Evolutionary conservation across 2,888 invertebrate genomes (phyloP), one percentile per base, ranked within the genome.

Genomic region (Altica lythri): DNA sequence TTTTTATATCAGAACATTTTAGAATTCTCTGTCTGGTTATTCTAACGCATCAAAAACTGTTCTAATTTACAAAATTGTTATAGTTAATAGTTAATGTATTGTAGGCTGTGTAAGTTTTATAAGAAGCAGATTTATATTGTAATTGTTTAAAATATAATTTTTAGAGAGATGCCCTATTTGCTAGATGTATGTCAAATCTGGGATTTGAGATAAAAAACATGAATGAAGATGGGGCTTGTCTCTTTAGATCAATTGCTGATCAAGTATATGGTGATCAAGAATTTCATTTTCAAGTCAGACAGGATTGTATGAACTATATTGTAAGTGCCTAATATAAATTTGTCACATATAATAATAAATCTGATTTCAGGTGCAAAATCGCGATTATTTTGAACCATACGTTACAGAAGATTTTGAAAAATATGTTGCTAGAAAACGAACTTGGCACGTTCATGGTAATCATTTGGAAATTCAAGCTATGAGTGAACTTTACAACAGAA

Each of bases 221-320:
- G 82, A 86, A 86, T 57, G 90, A 92, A 73, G 93, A 94, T 77
- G 93, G 93, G 4, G 92, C 92, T 14, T 94, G 93, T 73, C 77
- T 94, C 34, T 94, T 94, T 74, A 80, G 93, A 63, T 89, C 93
- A 22, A 91, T 93, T 59, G 92, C 93, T 42, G 86, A 92, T 76
- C 92, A 94, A 77, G 86, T 94, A 22, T 94, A 88, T 72, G 93
- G 93, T 1, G 92, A 94, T 76, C 90, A 94, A 76, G 92, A 91
- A 66, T 90, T 92, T 87, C 92, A 94, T 72, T 81, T 82, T 57
- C 83, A 86, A 61, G 90, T 93, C 12, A 81, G 93, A 29, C 85
- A 88, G 68, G 86, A 90, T 68, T 92, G 92, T 71, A 90, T 93
- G 86, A 92, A 94, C 77, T 93, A 94, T 69, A 90, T 94, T 79